phyloP scores from a whole-genome alignment of 2,797 vertebrate species.

The Moxostoma hubbsi region DNA sequence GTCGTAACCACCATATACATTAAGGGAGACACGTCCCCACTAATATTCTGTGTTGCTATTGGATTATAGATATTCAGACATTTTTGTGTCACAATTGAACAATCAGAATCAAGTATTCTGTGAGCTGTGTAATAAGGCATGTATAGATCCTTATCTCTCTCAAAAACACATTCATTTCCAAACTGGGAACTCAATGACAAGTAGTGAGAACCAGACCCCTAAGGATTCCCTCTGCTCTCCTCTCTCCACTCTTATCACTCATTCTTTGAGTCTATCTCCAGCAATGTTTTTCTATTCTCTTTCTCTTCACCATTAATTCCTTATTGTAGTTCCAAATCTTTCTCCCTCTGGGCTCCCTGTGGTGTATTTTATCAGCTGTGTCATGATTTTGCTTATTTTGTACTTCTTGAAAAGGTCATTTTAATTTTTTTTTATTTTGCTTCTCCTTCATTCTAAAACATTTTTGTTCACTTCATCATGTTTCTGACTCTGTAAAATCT shows the following conservation, averaged over 20 bases:
- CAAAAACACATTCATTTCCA: background rate
- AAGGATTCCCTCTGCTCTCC: constrained; percentile 14
- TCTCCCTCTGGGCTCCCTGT: background rate
- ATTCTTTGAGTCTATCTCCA: constrained; percentile 54
- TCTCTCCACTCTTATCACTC: constrained; percentile 30
- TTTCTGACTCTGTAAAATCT: constrained; percentile 31
- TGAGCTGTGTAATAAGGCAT: no score
- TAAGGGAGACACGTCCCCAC: no score
- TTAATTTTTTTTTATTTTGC: background rate
- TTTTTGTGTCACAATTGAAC: no score
- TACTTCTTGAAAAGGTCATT: background rate
- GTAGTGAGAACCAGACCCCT: background rate
- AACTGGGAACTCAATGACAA: background rate
- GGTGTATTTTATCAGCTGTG: constrained; percentile 27
- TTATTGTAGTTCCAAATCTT: constrained; percentile 27
- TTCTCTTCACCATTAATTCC: constrained; percentile 12
- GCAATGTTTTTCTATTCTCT: constrained; percentile 57
- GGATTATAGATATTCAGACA: no score
- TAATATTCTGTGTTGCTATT: no score
- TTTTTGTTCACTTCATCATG: constrained; percentile 27
- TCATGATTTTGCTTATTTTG: constrained; percentile 4
- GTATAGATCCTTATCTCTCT: no score
- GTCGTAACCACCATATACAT: background rate
- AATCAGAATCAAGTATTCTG: no score
- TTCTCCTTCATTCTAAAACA: constrained; percentile 4